A percentile compares a stretch with the other conserved stretches of the same genome.
Evolutionary conservation across 2,888 invertebrate species (phyloP).

Genomic region (Caenorhabditis auriculariae): DNA sequence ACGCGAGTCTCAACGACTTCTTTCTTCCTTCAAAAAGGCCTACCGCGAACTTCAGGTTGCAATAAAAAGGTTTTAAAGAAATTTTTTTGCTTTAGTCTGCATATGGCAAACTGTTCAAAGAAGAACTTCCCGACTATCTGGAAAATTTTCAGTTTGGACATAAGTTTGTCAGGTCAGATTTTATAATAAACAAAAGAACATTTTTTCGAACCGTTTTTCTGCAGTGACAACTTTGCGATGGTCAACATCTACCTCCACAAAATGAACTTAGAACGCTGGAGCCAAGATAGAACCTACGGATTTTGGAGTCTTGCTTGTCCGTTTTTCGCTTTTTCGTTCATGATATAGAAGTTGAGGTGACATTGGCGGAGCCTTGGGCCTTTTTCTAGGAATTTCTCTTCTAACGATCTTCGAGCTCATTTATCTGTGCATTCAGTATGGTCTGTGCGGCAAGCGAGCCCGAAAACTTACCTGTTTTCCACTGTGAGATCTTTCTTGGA

Average conservation of each 20-base stretch:
- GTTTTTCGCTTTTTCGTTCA: constrained; percentile 1
- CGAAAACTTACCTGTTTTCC: constrained; percentile 23
- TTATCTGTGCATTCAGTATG: constrained; percentile 47
- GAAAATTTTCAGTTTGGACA: constrained; percentile 59
- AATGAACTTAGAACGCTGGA: constrained; percentile 61
- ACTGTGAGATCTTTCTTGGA: constrained; percentile 12
- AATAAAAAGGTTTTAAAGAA: neutral
- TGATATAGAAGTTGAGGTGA: constrained; percentile 43
- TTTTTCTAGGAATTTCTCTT: constrained; percentile 58
- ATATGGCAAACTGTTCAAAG: constrained; percentile 55
- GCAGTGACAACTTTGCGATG: constrained; percentile 61
- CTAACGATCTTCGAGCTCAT: constrained; percentile 59
- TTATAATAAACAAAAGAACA: neutral
- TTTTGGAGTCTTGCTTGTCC: constrained; percentile 59
- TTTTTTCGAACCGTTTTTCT: constrained; percentile 3
- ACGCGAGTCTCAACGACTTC: constrained; percentile 40
- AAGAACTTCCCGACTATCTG: constrained; percentile 59
- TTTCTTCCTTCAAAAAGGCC: constrained; percentile 34
- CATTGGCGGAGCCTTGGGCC: constrained; percentile 60
- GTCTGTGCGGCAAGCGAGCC: constrained; percentile 27
- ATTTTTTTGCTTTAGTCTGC: constrained; percentile 33
- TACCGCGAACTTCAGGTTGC: constrained; percentile 17
- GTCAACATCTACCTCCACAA: constrained; percentile 61
- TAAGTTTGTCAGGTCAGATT: constrained; percentile 53
- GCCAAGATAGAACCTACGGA: constrained; percentile 56